Base-by-base conservation (phyloP, 2,113 vertebrate genomes). In the Trogon surrucura region DNA sequence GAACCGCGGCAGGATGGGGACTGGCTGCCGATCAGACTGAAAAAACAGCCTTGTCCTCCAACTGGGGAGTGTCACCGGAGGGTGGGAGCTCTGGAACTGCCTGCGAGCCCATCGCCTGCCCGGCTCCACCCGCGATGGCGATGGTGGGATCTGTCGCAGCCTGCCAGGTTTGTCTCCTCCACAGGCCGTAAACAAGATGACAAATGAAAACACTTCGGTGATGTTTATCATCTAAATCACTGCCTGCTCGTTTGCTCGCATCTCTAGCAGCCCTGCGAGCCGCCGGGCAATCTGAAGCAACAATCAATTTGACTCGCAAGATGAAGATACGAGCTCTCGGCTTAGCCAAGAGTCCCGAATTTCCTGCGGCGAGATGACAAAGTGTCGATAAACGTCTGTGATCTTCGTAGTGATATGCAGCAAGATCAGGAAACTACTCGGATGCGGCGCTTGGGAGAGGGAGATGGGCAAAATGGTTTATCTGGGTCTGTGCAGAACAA, bases 191-290 rank as follows among this genome's bases (percentile, higher is more conserved):
- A 96, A 80, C 62, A 58, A 72, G 92, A 26, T 96, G 95, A 96
- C 86, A 84, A 83, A 97, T 58, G 72, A 53, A 88, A 95, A 87
- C 57, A 5, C 91, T 88, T 90, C 20, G 29, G 91, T 26, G 94
- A 48, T 84, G 91, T 94, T 96, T 89, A 80, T 92, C 89, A 77
- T 83, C 91, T 64, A 85, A 95, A 95, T 89, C 88, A 44, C 92
- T 60, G 91, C 83, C 83, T 91, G 81, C 79, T 66, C 22, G 41
- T 82, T 92, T 61, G 74, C 93, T 80, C 5, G 2, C 48, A 44
- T 87, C 93, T 77, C 81, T 12, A 34, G 79, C 90, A 92, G 85
- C 61, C 69, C 70, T 60, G 26, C 0, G 8, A 89, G 91, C 71
- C 79, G 91, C 94, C 88, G 72, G 80, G 90, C 67, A 57, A 11